Conservation (phyloP, 2,113 vertebrate species). For the Phylloscopus whistleri region DNA sequence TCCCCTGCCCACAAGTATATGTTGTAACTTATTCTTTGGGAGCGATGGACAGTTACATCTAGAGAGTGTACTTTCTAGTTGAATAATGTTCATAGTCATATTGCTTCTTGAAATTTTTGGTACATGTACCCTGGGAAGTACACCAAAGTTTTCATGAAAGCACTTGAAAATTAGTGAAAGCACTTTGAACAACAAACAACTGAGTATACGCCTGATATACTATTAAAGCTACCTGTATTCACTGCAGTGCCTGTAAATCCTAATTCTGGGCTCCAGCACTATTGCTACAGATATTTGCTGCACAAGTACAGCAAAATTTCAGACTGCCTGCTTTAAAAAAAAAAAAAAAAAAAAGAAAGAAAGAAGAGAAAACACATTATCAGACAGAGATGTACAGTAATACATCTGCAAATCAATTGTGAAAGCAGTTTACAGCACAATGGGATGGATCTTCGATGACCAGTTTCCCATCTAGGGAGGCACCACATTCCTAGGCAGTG, state of each 20-base stretch:
- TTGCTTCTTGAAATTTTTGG: not conserved
- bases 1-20: not conserved
- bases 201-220: not conserved
- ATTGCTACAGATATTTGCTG: not conserved
- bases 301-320: not conserved
- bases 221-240: not conserved
- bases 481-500: not conserved
- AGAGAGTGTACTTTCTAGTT: not conserved
- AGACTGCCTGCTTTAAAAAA: not conserved
- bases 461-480: not conserved
- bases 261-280: not conserved
- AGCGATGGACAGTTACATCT: not conserved
- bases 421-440: not conserved
- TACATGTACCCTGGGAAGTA: not conserved
- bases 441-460: not conserved
- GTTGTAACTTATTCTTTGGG: not conserved
- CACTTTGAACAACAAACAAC: not conserved
- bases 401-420: not conserved
- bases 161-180: not conserved
- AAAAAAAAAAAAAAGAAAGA: no score
- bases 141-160: not conserved
- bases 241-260: not conserved
- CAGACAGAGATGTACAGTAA: not conserved
- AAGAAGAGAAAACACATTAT: not conserved
- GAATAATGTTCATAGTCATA: not conserved